These are phyloP conservation scores for Psophia crepitans DNA, from an alignment of 2,113 vertebrate genomes.

Conservation along the genomic window DNA sequence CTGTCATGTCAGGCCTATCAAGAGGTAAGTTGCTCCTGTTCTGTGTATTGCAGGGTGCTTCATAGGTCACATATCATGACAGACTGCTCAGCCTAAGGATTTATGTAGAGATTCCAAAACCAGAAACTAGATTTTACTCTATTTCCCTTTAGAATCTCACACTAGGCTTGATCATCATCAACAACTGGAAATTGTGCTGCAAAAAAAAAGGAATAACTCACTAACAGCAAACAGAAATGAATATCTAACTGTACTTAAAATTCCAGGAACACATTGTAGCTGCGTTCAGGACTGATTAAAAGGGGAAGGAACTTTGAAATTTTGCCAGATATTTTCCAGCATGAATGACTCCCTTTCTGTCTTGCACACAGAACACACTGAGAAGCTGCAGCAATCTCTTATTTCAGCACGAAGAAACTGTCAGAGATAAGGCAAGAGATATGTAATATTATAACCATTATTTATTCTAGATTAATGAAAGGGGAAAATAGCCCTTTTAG, in stretches of 20 bases:
- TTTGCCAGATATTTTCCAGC: conserved; percentile 34
- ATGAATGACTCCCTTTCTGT: conserved; percentile 10
- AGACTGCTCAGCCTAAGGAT: not conserved
- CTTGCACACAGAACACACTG: not conserved
- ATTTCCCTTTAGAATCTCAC: not conserved
- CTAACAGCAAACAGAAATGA: not conserved
- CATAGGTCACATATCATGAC: not conserved
- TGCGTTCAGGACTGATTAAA: conserved; percentile 9
- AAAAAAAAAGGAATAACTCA: not conserved
- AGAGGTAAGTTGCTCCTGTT: not conserved
- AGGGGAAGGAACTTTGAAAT: conserved; percentile 3
- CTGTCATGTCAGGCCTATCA: not conserved
- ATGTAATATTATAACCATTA: conserved; percentile 38
- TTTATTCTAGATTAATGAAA: conserved; percentile 57
- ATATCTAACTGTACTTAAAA: not conserved
- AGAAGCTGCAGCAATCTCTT: not conserved
- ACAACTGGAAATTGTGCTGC: not conserved
- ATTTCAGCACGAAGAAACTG: not conserved
- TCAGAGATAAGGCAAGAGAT: conserved; percentile 50
- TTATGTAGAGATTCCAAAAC: not conserved
- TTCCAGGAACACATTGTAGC: not conserved
- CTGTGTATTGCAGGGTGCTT: not conserved
- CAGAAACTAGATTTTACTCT: not conserved
- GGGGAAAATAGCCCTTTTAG: conserved; percentile 14
- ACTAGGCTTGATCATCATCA: not conserved